phyloP scores from a whole-genome alignment of 1,140 invertebrate species.

The Vanessa tameamea region DNA sequence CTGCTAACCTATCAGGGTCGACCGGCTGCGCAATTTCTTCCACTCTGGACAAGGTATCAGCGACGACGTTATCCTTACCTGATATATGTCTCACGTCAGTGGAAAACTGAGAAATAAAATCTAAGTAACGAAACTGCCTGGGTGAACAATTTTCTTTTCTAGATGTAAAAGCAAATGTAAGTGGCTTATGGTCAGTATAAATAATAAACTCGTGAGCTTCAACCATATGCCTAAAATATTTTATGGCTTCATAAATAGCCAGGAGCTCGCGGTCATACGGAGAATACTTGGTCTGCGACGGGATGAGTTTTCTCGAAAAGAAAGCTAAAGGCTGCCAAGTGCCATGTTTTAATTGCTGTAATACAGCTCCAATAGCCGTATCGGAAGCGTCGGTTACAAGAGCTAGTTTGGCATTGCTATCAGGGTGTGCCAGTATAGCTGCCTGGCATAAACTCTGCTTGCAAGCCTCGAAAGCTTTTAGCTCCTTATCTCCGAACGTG shows the following conservation, averaged over 20 bases:
- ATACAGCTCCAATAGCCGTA: constrained; percentile 14
- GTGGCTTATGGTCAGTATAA: constrained; percentile 18
- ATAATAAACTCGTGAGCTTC: constrained; percentile 2
- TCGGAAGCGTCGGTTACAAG: constrained; percentile 21
- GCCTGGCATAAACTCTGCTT: constrained; percentile 18
- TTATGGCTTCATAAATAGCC: constrained; percentile 13
- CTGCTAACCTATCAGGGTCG: constrained; percentile 14
- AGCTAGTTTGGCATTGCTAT: constrained; percentile 19
- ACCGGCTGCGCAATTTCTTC: constrained; percentile 23
- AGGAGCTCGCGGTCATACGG: constrained; percentile 16
- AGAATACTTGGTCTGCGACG: constrained; percentile 6
- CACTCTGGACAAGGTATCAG: constrained; percentile 31
- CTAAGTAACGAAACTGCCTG: constrained; percentile 26
- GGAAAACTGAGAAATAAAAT: constrained; percentile 25
- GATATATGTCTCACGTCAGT: constrained; percentile 22
- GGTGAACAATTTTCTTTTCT: constrained; percentile 32
- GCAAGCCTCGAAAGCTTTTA: constrained; percentile 17
- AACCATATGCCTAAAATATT: constrained; percentile 11
- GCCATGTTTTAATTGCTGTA: constrained; percentile 19
- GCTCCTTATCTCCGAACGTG: constrained; percentile 13
- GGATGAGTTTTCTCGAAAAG: constrained; percentile 4
- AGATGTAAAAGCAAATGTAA: constrained; percentile 22
- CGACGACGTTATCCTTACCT: constrained; percentile 29
- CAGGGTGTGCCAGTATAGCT: constrained; percentile 16
- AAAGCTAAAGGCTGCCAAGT: constrained; percentile 8